Base-by-base conservation (phyloP, 2,113 vertebrate genomes). In the Semnornis frantzii region DNA sequence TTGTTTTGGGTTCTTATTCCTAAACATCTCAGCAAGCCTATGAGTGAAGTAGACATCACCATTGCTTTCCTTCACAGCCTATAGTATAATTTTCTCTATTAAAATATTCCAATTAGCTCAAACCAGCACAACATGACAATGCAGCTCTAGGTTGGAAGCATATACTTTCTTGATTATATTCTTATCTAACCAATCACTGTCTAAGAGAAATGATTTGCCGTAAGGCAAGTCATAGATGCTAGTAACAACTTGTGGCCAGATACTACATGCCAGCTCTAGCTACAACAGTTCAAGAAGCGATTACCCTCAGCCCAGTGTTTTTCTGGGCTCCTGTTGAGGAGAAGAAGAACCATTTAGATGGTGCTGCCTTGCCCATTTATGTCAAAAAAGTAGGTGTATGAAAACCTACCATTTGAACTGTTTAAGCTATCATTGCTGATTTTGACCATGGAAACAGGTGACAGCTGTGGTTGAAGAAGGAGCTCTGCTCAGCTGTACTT, bases 291-390 rank as follows among this genome's bases (percentile, higher is more conserved):
- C 17, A 59, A 78, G 18, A 44, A 78, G 66, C 11, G 8, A 44
- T 8, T 54, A 14, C 12, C 30, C 60, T 70, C 60, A 74, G 46
- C 23, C 39, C 12, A 69, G 16, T 44, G 17, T 55, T 73, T n/a
- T 10, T 10, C 19, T 3, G 4, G 31, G 52, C 3, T n/a, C 24
- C n/a, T 23, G 25, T 2, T n/a, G n/a, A n/a, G n/a, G n/a, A n/a
- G n/a, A n/a, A 82, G 28, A 20, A 85, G 39, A 89, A 34, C 5
- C 9, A 39, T 58, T 75, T 54, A 15, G 27, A 69, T 44, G 15
- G 58, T 44, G 15, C 15, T 81, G 6, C 23, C 30, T 79, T 62
- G 18, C 25, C 12, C 27, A 9, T 24, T 79, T 69, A 64, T 55
- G 4, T 76, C 63, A 54, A 91, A 87, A 89, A 79, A 50, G 8